These are phyloP conservation scores for Gonioctena quinquepunctata DNA, from an alignment of 1,140 invertebrate genomes.

Conservation along the genomic window DNA sequence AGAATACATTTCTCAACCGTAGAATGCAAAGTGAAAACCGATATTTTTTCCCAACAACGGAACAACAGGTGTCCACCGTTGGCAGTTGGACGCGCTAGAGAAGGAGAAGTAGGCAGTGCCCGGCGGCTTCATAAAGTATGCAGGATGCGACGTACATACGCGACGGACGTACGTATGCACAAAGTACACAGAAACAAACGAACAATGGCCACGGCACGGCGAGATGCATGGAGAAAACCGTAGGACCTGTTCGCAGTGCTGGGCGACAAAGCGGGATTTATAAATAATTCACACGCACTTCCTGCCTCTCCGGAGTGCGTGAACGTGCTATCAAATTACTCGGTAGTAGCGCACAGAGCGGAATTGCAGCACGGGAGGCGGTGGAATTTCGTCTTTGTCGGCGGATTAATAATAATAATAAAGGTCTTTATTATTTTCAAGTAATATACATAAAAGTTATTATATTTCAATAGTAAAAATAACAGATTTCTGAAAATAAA, in stretches of 20 bases:
- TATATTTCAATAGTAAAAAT: no score
- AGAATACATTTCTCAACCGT: no score
- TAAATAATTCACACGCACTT: conserved; percentile 33
- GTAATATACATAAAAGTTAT: no score
- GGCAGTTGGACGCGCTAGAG: no score
- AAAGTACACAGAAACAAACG: no score
- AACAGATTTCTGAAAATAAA: no score
- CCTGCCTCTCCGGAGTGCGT: conserved; percentile 32
- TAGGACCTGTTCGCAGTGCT: background rate
- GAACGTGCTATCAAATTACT: conserved; percentile 24
- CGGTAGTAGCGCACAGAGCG: background rate
- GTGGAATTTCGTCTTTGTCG: no score
- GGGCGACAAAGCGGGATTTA: conserved; percentile 25
- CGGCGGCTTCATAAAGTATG: background rate
- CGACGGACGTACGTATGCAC: no score
- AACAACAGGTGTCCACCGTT: background rate
- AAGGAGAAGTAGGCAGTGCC: no score
- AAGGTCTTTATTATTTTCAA: no score
- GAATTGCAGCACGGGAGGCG: no score
- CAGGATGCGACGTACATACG: conserved; percentile 9
- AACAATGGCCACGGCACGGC: background rate
- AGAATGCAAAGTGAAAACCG: background rate
- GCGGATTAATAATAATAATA: no score
- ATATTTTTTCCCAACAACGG: background rate
- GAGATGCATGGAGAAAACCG: background rate